Evolutionary conservation across 1,140 invertebrate species (phyloP).

Genomic region (Formica exsecta): DNA sequence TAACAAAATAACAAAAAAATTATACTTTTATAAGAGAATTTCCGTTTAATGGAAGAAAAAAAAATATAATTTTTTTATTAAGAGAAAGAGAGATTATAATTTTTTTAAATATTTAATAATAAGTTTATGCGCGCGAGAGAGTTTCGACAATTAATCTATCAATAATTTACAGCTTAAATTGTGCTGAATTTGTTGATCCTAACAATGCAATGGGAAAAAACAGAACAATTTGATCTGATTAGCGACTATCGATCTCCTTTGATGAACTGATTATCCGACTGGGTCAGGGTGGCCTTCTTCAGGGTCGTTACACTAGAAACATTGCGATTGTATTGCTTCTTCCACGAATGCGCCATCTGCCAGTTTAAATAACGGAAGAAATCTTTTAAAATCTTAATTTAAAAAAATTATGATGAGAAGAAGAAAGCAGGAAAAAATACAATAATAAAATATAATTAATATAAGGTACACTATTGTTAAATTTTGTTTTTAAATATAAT

Average conservation of each 20-base stretch:
- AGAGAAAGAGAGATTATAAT: too few relatives aligned
- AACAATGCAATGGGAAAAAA: slow-evolving; percentile 72
- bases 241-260: slow-evolving; percentile 83
- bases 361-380: neutral
- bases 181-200: slow-evolving; percentile 17
- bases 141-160: neutral
- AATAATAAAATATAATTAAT: neutral
- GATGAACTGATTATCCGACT: slow-evolving; percentile 82
- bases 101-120: too few relatives aligned
- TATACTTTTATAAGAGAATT: neutral
- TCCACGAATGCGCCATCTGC: neutral
- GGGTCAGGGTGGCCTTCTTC: slow-evolving; percentile 83
- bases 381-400: neutral
- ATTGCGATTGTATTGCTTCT: slow-evolving; percentile 53
- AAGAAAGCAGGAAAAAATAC: neutral
- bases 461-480: neutral
- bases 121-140: too few relatives aligned
- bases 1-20: neutral
- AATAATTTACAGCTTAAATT: neutral
- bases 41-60: neutral
- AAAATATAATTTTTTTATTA: neutral
- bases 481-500: neutral
- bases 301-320: slow-evolving; percentile 73
- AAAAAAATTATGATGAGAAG: neutral
- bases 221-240: slow-evolving; percentile 83